Evolutionary conservation across 1,140 invertebrate species (phyloP).

Genomic region (Neocloeon triangulifer): DNA sequence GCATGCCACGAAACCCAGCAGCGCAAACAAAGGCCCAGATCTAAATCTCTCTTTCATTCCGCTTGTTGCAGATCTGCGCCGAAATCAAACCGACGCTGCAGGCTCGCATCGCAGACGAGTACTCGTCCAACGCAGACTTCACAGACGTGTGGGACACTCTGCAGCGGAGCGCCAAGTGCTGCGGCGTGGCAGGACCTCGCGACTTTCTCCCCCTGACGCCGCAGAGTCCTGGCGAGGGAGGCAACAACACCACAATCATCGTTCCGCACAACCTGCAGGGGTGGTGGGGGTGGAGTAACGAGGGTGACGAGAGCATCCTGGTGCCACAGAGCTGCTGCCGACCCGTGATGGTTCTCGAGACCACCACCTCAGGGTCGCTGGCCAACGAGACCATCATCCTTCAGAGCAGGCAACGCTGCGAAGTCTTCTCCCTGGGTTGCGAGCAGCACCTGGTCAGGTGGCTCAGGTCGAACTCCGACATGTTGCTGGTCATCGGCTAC

Average conservation of each 20-base stretch:
- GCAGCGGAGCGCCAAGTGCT: conserved; percentile 52
- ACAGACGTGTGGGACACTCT: conserved; percentile 58
- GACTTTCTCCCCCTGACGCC: conserved; percentile 24
- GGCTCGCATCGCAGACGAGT: conserved; percentile 29
- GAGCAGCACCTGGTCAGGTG: conserved; percentile 42
- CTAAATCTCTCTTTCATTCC: no score
- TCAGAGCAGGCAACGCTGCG: conserved; percentile 6
- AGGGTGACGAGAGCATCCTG: neutral
- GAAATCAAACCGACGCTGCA: conserved; percentile 43
- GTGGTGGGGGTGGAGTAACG: conserved; percentile 1
- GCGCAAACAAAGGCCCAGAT: no score
- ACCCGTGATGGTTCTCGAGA: neutral
- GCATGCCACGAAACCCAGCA: no score
- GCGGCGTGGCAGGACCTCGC: conserved; percentile 43
- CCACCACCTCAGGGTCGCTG: neutral
- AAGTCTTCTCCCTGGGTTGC: conserved; percentile 30
- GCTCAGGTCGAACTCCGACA: conserved; percentile 51
- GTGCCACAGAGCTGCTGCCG: neutral
- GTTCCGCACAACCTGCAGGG: conserved; percentile 15
- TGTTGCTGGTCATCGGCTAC: conserved; percentile 64
- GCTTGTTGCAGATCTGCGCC: conserved; percentile 40
- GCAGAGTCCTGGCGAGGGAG: no score
- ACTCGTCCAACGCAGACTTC: conserved; percentile 44
- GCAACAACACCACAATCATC: no score
- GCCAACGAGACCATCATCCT: neutral